These are phyloP conservation scores for Takifugu bimaculatus DNA, from an alignment of 2,113 vertebrate species.

Conservation along the genomic window DNA sequence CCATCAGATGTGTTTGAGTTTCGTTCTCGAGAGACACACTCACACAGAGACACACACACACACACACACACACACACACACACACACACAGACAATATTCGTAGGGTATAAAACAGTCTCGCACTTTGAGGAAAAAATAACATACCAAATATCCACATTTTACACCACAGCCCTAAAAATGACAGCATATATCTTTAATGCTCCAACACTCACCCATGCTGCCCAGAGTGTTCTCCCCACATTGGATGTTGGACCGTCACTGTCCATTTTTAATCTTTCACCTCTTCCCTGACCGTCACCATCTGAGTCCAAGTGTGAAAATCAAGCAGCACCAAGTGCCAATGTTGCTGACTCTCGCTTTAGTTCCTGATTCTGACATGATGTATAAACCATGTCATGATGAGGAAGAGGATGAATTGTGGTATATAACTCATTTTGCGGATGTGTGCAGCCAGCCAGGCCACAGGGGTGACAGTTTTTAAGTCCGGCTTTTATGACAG, in stretches of 20 bases:
- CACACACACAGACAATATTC: background rate
- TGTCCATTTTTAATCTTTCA: constrained; percentile 57
- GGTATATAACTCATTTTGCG: too few species aligned
- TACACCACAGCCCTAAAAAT: background rate
- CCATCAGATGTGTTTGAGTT: too few species aligned
- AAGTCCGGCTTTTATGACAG: background rate
- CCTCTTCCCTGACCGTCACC: background rate
- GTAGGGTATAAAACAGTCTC: too few species aligned
- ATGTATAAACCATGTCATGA: constrained; percentile 12
- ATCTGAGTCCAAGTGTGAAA: background rate
- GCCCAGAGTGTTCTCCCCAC: constrained; percentile 66
- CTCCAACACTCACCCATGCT: constrained; percentile 66
- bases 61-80: background rate
- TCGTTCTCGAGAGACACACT: too few species aligned
- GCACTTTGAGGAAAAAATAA: too few species aligned
- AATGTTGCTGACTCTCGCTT: background rate
- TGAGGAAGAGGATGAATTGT: constrained; percentile 51
- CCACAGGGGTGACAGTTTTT: too few species aligned
- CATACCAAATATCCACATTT: background rate
- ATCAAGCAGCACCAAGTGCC: too few species aligned
- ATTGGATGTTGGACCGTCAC: constrained; percentile 27
- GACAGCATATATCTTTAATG: too few species aligned
- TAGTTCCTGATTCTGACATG: constrained; percentile 43
- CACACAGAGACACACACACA: background rate
- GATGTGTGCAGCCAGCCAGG: too few species aligned